phyloP scores from a whole-genome alignment of 2,797 vertebrate genomes.

The Champsocephalus esox region DNA sequence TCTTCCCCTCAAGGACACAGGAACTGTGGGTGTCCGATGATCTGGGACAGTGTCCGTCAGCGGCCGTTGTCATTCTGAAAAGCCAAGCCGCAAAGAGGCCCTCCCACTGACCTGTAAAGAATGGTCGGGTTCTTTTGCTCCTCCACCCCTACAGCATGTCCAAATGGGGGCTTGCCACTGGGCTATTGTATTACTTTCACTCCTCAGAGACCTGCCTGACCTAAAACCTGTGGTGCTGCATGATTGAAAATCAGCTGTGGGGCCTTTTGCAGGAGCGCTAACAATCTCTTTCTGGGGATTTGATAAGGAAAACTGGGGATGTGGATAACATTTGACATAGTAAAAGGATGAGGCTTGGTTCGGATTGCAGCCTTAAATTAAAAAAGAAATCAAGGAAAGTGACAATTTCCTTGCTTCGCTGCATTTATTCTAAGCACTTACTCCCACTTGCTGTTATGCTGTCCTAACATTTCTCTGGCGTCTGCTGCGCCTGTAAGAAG shows the following conservation, averaged over 20 bases:
- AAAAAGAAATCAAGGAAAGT: constrained; percentile 19
- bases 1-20: constrained; percentile 77
- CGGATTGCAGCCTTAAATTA: constrained; percentile 47
- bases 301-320: constrained; percentile 55
- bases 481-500: constrained; percentile 17
- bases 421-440: constrained; percentile 29
- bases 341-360: constrained; percentile 38
- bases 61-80: constrained; percentile 73
- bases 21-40: constrained; percentile 70
- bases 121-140: constrained; percentile 72
- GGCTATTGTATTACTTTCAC: constrained; percentile 80
- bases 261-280: constrained; percentile 63
- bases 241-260: constrained; percentile 82
- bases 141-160: constrained; percentile 77
- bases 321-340: constrained; percentile 32
- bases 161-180: constrained; percentile 80
- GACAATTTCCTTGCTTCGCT: constrained; percentile 16
- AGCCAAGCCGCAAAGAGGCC: constrained; percentile 68
- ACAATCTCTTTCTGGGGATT: constrained; percentile 72
- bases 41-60: constrained; percentile 67
- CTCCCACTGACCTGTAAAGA: constrained; percentile 76
- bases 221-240: constrained; percentile 76
- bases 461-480: constrained; percentile 14
- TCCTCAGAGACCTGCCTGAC: constrained; percentile 70
- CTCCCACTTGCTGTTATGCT: constrained; percentile 16